These are phyloP conservation scores for Sipha maydis DNA, from an alignment of 2,888 invertebrate species.

Conservation along the genomic window DNA sequence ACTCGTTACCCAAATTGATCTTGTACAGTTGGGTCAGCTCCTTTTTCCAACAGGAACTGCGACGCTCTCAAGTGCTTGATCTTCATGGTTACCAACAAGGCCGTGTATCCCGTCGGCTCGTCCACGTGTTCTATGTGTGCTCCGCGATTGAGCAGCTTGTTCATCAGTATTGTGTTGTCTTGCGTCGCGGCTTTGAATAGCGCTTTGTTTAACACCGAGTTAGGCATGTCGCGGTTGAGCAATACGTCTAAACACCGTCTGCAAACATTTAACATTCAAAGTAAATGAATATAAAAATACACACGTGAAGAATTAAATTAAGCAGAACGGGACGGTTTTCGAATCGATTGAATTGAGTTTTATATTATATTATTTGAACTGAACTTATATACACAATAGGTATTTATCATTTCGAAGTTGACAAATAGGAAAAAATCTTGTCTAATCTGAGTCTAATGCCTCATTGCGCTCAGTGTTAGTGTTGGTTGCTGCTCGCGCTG, in stretches of 20 bases:
- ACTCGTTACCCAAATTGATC: neutral
- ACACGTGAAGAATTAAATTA: no score
- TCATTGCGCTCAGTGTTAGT: no score
- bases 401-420: no score
- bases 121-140: constrained; percentile 19
- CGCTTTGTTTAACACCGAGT: neutral
- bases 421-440: no score
- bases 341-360: no score
- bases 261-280: neutral
- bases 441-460: no score
- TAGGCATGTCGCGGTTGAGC: neutral
- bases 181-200: neutral
- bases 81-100: neutral
- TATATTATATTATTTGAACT: no score
- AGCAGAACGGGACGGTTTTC: no score
- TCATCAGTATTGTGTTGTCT: constrained; percentile 30
- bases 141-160: constrained; percentile 43
- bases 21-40: neutral
- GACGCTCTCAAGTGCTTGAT: neutral
- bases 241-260: constrained; percentile 36
- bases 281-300: no score
- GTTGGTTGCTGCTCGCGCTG: no score
- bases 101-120: neutral
- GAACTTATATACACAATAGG: no score
- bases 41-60: constrained; percentile 42